These are phyloP conservation scores for Hydropsyche betteni DNA, from an alignment of 2,888 invertebrate species.

Conservation along the genomic window DNA sequence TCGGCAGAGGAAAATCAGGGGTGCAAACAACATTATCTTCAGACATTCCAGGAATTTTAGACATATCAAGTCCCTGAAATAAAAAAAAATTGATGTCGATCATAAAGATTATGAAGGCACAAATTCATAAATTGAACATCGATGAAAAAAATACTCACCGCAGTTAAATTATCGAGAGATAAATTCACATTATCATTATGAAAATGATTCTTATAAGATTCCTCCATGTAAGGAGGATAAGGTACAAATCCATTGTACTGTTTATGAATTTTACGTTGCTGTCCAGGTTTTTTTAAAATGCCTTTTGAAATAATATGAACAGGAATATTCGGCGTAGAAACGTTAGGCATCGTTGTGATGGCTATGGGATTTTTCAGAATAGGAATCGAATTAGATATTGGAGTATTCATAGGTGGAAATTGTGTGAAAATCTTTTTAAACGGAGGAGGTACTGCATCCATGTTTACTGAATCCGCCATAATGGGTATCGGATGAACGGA, in stretches of 20 bases:
- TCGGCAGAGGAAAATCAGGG: slow-evolving; percentile 62
- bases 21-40: slow-evolving; percentile 71
- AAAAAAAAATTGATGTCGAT: neutral
- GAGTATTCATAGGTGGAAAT: slow-evolving; percentile 41
- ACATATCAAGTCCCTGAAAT: slow-evolving; percentile 62
- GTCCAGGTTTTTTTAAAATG: neutral
- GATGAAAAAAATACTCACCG: slow-evolving; percentile 55
- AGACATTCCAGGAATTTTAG: slow-evolving; percentile 52
- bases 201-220: too few species aligned
- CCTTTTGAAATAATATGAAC: too few species aligned
- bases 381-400: neutral
- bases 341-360: too few species aligned
- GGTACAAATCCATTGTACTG: slow-evolving; percentile 51
- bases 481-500: neutral
- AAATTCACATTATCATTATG: slow-evolving; percentile 62
- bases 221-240: neutral
- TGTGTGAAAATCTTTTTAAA: slow-evolving; percentile 53
- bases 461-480: neutral
- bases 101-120: neutral
- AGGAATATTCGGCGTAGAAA: too few species aligned
- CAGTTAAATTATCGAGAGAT: slow-evolving; percentile 63
- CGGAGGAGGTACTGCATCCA: slow-evolving; percentile 43
- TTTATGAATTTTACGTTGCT: neutral
- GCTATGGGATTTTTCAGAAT: neutral
- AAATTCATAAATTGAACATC: neutral